Evolutionary conservation across 2,797 vertebrate species (phyloP).

Genomic region (Morelia viridis): DNA sequence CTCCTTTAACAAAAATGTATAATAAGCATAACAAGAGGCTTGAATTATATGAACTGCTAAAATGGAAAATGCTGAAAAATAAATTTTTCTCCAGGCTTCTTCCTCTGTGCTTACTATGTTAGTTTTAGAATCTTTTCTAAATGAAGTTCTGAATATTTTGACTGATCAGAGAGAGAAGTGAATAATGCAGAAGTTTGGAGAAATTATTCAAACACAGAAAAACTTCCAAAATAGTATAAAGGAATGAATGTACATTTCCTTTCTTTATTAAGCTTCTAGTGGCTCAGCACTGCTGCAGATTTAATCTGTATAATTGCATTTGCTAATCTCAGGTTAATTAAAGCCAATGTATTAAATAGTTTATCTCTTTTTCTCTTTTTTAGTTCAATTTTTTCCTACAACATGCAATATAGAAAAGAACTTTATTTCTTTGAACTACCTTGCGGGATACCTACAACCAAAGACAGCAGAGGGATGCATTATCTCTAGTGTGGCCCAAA

Average conservation of each 20-base stretch:
- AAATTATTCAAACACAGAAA: not conserved
- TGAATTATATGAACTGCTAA: not conserved
- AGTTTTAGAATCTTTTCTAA: not conserved
- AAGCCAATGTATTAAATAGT: not conserved
- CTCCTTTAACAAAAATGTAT: not conserved
- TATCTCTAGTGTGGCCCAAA: constrained; percentile 75
- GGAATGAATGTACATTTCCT: too few species aligned
- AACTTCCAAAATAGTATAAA: too few species aligned
- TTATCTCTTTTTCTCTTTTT: constrained; percentile 27
- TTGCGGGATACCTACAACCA: constrained; percentile 88
- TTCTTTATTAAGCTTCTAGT: too few species aligned
- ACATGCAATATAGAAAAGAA: constrained; percentile 90
- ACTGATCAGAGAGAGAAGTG: too few species aligned
- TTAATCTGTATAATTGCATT: not conserved
- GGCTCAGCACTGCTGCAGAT: not conserved
- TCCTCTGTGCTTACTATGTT: not conserved
- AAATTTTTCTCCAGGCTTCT: not conserved
- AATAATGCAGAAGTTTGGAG: not conserved
- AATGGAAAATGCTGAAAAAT: not conserved
- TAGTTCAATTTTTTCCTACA: constrained; percentile 88
- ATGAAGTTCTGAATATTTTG: too few species aligned
- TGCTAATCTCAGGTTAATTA: not conserved
- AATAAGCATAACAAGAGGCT: not conserved
- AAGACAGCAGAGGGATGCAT: constrained; percentile 88
- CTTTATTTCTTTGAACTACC: constrained; percentile 96